phyloP scores from a whole-genome alignment of 2,888 invertebrate genomes.

The Pseudoips prasinana region DNA sequence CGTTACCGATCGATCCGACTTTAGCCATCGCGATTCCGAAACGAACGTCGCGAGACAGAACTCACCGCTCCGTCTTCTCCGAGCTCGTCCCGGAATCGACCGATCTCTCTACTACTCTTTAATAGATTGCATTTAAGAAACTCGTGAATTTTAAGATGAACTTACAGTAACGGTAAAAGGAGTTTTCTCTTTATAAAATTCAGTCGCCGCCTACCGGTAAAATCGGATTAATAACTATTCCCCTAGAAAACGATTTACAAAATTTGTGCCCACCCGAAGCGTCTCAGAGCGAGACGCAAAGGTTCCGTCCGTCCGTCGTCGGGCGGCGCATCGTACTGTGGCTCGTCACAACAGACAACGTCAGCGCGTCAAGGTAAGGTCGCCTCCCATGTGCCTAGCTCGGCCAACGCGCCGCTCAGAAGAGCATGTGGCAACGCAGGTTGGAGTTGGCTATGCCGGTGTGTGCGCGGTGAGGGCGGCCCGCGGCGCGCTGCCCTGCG shows the following conservation, averaged over 20 bases:
- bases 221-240: constrained; percentile 66
- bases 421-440: constrained; percentile 83
- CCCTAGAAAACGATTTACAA: constrained; percentile 76
- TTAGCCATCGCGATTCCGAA: constrained; percentile 54
- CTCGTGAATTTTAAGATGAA: constrained; percentile 65
- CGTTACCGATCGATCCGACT: constrained; percentile 62
- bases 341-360: constrained; percentile 32
- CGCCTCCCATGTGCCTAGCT: constrained; percentile 74
- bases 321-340: constrained; percentile 64
- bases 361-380: constrained; percentile 47
- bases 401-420: constrained; percentile 45
- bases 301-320: constrained; percentile 39
- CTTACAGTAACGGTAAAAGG: constrained; percentile 68
- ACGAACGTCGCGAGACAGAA: constrained; percentile 30
- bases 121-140: constrained; percentile 47
- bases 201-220: constrained; percentile 78
- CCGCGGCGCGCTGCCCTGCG: constrained; percentile 83
- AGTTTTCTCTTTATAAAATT: constrained; percentile 75
- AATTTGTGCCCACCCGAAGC: constrained; percentile 57
- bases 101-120: constrained; percentile 48
- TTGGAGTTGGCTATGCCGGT: constrained; percentile 82
- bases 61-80: too few relatives aligned
- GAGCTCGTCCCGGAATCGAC: constrained; percentile 50
- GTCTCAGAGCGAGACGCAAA: constrained; percentile 17
- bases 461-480: constrained; percentile 84